A percentile compares a stretch with the other conserved stretches of the same genome.
Conservation (phyloP, 92 coral and sea anemone genomes). For the Parazoanthus atlanticus region DNA sequence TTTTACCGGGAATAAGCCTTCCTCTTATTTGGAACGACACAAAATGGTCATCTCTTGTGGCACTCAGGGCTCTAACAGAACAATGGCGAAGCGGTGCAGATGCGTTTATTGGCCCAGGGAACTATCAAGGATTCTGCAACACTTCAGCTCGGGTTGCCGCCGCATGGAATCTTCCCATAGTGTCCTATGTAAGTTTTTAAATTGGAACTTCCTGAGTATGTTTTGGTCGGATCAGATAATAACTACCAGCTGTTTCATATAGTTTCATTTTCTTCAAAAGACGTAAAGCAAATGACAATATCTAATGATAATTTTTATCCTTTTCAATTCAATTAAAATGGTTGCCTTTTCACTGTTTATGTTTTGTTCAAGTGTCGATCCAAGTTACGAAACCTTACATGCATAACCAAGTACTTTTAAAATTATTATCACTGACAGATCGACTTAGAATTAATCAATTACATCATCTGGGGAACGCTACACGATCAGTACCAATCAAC, state of each 20-base stretch:
- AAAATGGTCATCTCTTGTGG: constrained; percentile 62
- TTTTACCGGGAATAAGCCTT: constrained; percentile 54
- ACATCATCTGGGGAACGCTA: no score
- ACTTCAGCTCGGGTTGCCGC: constrained; percentile 85
- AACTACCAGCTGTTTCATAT: no score
- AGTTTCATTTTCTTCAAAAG: background rate
- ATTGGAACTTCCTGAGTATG: background rate
- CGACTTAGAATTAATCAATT: no score
- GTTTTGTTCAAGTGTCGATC: no score
- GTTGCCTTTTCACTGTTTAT: no score
- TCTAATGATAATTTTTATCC: no score
- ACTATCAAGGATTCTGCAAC: constrained; percentile 64
- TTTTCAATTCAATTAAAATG: no score
- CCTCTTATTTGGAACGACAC: constrained; percentile 78
- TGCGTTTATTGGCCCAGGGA: constrained; percentile 89
- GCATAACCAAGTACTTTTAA: no score
- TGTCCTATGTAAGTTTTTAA: constrained; percentile 82
- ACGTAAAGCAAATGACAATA: background rate
- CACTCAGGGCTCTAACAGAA: constrained; percentile 69
- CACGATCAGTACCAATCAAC: no score
- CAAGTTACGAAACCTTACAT: no score
- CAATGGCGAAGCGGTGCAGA: constrained; percentile 69
- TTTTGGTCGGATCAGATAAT: background rate
- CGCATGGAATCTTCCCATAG: constrained; percentile 80
- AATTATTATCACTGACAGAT: no score